These are phyloP conservation scores for Silurus meridionalis DNA, from an alignment of 2,113 vertebrate species.

Conservation along the genomic window DNA sequence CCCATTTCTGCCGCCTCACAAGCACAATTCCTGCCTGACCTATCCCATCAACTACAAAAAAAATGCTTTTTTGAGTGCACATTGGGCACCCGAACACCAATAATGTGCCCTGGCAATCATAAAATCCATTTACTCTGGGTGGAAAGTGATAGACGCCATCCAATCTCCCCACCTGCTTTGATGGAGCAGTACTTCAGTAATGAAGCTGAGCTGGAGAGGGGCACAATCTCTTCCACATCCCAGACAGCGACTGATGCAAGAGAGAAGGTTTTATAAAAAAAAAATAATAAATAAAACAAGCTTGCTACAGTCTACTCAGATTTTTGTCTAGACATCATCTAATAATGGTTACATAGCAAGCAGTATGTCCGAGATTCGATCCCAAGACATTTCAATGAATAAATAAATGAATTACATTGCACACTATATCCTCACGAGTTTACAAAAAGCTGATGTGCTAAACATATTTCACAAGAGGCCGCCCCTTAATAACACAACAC, in stretches of 20 bases:
- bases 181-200: conserved; percentile 48
- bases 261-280: conserved; percentile 12
- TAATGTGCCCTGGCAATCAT: conserved; percentile 53
- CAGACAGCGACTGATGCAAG: conserved; percentile 31
- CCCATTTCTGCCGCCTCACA: conserved; percentile 48
- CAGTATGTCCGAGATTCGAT: conserved; percentile 30
- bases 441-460: neutral
- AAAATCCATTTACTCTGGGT: conserved; percentile 36
- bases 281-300: conserved; percentile 20
- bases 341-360: conserved; percentile 49
- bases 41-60: conserved; percentile 49
- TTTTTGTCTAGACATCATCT: conserved; percentile 66
- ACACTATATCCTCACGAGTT: neutral
- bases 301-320: conserved; percentile 48
- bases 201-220: conserved; percentile 37
- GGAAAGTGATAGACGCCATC: conserved; percentile 39
- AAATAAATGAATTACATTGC: neutral
- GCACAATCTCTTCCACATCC: conserved; percentile 36
- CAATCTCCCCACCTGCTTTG: conserved; percentile 36
- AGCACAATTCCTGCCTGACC: conserved; percentile 61
- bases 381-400: neutral
- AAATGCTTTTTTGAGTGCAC: conserved; percentile 49
- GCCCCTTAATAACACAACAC: neutral
- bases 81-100: conserved; percentile 49
- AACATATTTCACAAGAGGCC: neutral